Percentiles rank a stretch among this genome's conserved stretches.
Evolutionary conservation across 2,797 vertebrate species (phyloP).

Genomic region (Melanotaenia pygmaea): DNA sequence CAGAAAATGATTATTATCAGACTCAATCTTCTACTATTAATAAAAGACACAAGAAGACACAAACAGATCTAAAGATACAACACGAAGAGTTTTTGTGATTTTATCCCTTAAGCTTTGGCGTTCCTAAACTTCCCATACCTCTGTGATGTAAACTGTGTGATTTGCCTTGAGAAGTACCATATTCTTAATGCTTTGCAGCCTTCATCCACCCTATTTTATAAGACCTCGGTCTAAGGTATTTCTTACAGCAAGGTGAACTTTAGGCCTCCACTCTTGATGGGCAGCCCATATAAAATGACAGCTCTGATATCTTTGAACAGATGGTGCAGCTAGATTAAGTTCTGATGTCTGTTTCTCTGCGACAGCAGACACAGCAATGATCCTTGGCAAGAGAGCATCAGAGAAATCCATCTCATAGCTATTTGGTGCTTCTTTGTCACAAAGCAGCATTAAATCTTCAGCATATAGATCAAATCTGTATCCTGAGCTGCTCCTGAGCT

Average conservation of each 20-base stretch:
- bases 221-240: slow-evolving; percentile 62
- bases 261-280: slow-evolving; percentile 73
- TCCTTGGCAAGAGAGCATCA: slow-evolving; percentile 58
- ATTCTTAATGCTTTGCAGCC: slow-evolving; percentile 64
- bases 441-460: slow-evolving; percentile 63
- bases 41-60: too few relatives aligned
- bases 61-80: too few relatives aligned
- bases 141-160: slow-evolving; percentile 54
- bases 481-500: slow-evolving; percentile 48
- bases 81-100: too few relatives aligned
- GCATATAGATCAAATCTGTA: slow-evolving; percentile 47
- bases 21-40: too few relatives aligned
- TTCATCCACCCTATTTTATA: slow-evolving; percentile 77
- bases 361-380: slow-evolving; percentile 53
- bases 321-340: slow-evolving; percentile 73
- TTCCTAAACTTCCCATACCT: slow-evolving; percentile 36
- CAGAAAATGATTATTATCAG: too few relatives aligned
- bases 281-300: slow-evolving; percentile 74
- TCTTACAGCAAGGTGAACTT: slow-evolving; percentile 80
- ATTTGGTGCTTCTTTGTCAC: slow-evolving; percentile 61
- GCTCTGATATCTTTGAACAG: slow-evolving; percentile 75
- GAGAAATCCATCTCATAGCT: slow-evolving; percentile 59
- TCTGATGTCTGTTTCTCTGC: slow-evolving; percentile 74
- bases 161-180: slow-evolving; percentile 62
- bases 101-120: not conserved